Evolutionary conservation across 2,797 vertebrate species (phyloP), one percentile per base, ranked within the genome.

Genomic region (Brachyalestes nurse): DNA sequence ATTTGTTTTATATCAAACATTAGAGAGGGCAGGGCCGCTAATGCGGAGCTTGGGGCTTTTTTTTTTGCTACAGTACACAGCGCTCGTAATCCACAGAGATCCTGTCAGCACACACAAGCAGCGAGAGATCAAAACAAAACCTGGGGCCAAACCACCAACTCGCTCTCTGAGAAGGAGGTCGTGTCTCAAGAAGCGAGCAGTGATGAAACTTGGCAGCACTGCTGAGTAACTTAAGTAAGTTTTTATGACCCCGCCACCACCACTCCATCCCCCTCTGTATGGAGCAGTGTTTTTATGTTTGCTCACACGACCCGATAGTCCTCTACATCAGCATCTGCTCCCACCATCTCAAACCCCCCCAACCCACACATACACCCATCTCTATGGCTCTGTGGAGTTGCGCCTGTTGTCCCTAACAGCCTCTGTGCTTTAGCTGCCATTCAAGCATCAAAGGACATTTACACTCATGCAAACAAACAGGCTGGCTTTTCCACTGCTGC

Each of bases 121-220:
- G 73, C 62, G 58, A 84, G 53, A 67, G 81, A 87, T 87, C 84
- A 86, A 83, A 87, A 87, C 86, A 87, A 87, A 87, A 82, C 84
- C 83, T 12, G 47, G 6, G 82, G 86, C 84, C 81, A 84, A 71
- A 83, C 49, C 77, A 74, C 80, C 10, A 53, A 69, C 74, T 79
- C 80, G 42, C 67, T 78, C 74, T 77, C 58, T 13, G 47, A 70
- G 73, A 81, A 78, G 57, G 72, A 69, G 71, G 25, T 78, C n/a
- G 21, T 23, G 21, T 83, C 75, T 84, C 69, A 34, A 47, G 60
- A 45, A 57, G 23, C 45, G 28, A 61, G 67, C 57, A 19, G 9
- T 64, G 78, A 84, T 84, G 47, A 10, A 71, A 73, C 53, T 42
- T 84, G 81, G 81, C 78, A 81, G 78, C 25, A 14, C 72, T 79